A percentile compares a stretch with the other conserved stretches of the same genome.
phyloP scores from a whole-genome alignment of 1,140 invertebrate genomes.

The Bombyx mandarina region DNA sequence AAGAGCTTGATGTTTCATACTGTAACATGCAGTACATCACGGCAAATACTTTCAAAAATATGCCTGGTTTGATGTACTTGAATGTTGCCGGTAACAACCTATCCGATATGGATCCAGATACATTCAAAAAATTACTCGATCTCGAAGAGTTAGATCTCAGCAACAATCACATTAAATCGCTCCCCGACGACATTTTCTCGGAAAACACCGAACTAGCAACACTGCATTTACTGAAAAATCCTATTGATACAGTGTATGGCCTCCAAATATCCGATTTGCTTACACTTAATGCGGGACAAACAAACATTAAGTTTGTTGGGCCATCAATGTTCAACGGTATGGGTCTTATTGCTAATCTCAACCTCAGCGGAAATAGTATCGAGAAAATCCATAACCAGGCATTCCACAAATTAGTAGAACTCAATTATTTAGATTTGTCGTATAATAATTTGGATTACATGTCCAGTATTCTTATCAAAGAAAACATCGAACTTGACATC shows the following conservation, averaged over 20 bases:
- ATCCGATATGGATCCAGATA: slow-evolving; percentile 72
- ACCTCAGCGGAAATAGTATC: slow-evolving; percentile 75
- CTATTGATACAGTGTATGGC: slow-evolving; percentile 68
- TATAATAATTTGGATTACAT: slow-evolving; percentile 76
- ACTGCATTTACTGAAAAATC: slow-evolving; percentile 74
- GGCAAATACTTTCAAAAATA: slow-evolving; percentile 73
- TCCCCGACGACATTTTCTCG: slow-evolving; percentile 74
- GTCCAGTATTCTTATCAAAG: slow-evolving; percentile 75
- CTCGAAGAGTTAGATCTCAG: slow-evolving; percentile 79
- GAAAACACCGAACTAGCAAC: slow-evolving; percentile 73
- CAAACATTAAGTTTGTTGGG: slow-evolving; percentile 74
- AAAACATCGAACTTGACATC: slow-evolving; percentile 77
- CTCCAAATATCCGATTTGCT: slow-evolving; percentile 71
- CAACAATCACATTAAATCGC: slow-evolving; percentile 72
- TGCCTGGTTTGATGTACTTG: slow-evolving; percentile 75
- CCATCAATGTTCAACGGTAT: slow-evolving; percentile 77
- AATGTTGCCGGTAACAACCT: slow-evolving; percentile 76
- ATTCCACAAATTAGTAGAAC: slow-evolving; percentile 73
- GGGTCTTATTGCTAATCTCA: slow-evolving; percentile 74
- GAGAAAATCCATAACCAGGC: slow-evolving; percentile 77
- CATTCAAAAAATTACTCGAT: slow-evolving; percentile 72
- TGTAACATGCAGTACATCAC: slow-evolving; percentile 75
- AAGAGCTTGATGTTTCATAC: slow-evolving; percentile 77
- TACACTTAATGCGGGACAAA: slow-evolving; percentile 75
- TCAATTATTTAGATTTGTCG: slow-evolving; percentile 78